Conservation (phyloP, 2,113 vertebrate genomes). For the Columbina picui region DNA sequence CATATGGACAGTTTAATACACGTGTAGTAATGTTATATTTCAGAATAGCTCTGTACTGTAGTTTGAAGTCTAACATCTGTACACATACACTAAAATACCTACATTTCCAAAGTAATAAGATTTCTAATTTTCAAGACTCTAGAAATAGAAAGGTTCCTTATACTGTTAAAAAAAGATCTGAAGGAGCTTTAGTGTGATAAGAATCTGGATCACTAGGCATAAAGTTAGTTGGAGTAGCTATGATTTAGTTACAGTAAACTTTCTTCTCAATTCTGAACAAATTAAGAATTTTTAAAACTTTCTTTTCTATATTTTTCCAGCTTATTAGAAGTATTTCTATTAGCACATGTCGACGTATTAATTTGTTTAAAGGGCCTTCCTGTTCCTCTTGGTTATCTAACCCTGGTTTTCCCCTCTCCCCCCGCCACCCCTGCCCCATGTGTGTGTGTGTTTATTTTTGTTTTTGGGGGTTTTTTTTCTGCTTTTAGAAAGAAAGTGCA, state of each 20-base stretch:
- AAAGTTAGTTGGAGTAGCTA: neutral
- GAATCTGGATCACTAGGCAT: neutral
- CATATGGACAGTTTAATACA: neutral
- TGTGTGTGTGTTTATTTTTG: too few relatives aligned
- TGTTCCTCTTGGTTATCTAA: neutral
- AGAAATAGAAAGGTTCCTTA: neutral
- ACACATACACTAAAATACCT: neutral
- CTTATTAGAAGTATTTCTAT: neutral
- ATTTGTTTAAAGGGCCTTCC: neutral
- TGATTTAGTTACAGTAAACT: neutral
- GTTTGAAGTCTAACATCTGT: neutral
- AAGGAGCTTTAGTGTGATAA: neutral
- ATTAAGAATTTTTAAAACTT: neutral
- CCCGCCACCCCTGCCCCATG: too few relatives aligned
- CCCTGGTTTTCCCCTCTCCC: neutral
- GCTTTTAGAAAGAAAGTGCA: neutral
- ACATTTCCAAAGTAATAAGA: neutral
- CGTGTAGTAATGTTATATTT: neutral
- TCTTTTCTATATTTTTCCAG: neutral
- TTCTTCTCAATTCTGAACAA: neutral
- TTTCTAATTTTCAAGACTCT: neutral
- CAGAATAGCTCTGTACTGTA: neutral
- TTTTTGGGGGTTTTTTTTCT: fast-evolving
- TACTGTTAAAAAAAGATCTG: neutral
- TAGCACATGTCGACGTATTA: neutral